Conservation (phyloP, 1,140 invertebrate genomes). For the Charaxes varanes region DNA sequence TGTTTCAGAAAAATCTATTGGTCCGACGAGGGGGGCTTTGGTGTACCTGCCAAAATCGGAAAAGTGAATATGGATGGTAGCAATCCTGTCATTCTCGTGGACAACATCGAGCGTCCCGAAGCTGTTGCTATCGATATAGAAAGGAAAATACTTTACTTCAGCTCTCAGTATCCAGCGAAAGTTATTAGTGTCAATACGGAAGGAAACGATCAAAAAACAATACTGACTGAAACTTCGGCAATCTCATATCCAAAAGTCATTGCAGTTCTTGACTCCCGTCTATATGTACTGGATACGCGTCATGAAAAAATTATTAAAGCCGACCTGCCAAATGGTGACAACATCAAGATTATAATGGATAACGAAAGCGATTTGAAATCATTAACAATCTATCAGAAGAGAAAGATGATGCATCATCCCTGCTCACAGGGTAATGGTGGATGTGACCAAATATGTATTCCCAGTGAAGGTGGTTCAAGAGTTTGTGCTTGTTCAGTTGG, state of each 20-base stretch:
- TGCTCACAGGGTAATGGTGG: conserved; percentile 91
- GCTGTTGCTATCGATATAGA: conserved; percentile 91
- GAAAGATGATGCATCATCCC: conserved; percentile 85
- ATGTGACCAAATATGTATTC: conserved; percentile 95
- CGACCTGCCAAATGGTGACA: conserved; percentile 87
- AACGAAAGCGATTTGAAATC: conserved; percentile 92
- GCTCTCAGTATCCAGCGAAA: conserved; percentile 82
- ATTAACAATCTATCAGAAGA: conserved; percentile 91
- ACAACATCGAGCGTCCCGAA: conserved; percentile 82
- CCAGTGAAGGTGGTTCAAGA: conserved; percentile 79
- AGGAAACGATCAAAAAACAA: conserved; percentile 80
- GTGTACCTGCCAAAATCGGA: conserved; percentile 93
- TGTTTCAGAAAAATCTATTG: conserved; percentile 90
- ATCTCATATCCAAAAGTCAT: conserved; percentile 88
- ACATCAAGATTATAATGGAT: conserved; percentile 85
- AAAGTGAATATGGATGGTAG: conserved; percentile 96
- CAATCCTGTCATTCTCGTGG: conserved; percentile 81
- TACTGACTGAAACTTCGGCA: conserved; percentile 81
- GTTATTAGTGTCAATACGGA: conserved; percentile 85
- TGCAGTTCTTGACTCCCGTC: conserved; percentile 85
- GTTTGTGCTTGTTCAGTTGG: conserved; percentile 92
- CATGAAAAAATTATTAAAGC: conserved; percentile 93
- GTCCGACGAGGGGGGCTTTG: conserved; percentile 95
- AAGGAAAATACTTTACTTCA: conserved; percentile 90
- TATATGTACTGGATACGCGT: conserved; percentile 92